Conservation (phyloP, 2,797 vertebrate species). For the Sebastes variabilis region DNA sequence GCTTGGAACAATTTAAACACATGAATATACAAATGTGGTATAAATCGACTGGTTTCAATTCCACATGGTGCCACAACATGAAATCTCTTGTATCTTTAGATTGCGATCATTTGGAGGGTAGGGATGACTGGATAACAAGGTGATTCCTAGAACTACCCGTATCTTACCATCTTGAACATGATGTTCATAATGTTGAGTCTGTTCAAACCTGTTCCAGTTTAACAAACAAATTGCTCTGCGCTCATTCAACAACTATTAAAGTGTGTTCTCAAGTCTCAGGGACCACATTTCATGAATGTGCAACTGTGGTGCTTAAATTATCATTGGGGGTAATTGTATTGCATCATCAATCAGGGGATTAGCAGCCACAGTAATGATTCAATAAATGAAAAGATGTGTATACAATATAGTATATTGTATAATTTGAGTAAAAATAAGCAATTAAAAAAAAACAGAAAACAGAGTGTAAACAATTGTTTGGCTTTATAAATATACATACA, state of each 20-base stretch:
- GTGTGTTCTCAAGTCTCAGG: neutral
- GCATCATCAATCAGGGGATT: neutral
- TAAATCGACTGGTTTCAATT: constrained; percentile 4
- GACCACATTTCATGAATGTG: neutral
- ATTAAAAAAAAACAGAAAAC: too few species aligned
- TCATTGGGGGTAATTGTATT: neutral
- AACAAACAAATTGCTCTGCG: neutral
- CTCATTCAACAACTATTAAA: constrained; percentile 1
- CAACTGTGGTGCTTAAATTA: neutral
- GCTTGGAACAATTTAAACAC: neutral
- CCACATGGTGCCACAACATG: neutral
- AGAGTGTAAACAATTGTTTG: too few species aligned
- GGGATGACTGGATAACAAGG: neutral
- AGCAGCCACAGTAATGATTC: neutral
- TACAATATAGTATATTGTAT: too few species aligned
- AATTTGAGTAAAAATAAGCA: too few species aligned
- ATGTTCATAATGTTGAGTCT: constrained; percentile 37
- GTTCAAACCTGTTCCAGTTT: constrained; percentile 44
- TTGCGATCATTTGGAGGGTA: constrained; percentile 16
- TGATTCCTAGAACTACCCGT: neutral
- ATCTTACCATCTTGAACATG: constrained; percentile 50
- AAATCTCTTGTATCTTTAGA: constrained; percentile 16
- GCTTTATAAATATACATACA: too few species aligned
- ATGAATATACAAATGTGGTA: neutral
- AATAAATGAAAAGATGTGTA: neutral